Conservation (phyloP, 2,113 vertebrate species). For the Prunella fulvescens region DNA sequence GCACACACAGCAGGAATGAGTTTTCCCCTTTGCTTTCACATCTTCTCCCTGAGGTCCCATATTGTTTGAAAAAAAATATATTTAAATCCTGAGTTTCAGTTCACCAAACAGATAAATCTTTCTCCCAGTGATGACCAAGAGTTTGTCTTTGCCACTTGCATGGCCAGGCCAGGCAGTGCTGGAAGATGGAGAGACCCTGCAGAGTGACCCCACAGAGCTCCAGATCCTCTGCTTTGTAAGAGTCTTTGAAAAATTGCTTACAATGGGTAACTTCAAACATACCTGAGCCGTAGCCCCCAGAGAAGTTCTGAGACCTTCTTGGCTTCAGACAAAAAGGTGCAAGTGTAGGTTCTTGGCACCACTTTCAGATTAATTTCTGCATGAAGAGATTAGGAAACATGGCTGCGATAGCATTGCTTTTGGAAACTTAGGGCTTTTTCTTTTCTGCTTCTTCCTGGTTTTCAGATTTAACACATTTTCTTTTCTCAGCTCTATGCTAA, state of each 20-base stretch:
- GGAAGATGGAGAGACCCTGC: not conserved
- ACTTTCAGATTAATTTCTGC: not conserved
- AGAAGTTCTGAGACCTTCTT: not conserved
- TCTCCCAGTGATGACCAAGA: not conserved
- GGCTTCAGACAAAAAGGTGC: not conserved
- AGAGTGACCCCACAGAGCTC: not conserved
- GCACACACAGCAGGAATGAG: not conserved
- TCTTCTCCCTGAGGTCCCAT: not conserved
- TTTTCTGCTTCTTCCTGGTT: not conserved
- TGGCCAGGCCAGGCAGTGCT: not conserved
- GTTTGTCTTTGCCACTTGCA: not conserved
- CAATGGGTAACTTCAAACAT: rapidly evolving
- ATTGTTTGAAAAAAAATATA: not conserved
- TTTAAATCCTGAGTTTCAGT: not conserved
- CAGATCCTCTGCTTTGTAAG: not conserved
- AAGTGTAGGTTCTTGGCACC: not conserved
- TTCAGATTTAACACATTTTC: conserved; percentile 18
- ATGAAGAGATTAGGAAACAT: not conserved
- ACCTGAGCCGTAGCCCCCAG: not conserved
- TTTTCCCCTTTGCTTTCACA: not conserved
- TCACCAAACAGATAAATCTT: not conserved
- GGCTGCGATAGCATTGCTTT: not conserved
- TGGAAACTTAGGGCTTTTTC: not conserved
- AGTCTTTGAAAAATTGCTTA: not conserved
- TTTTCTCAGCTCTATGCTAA: conserved; percentile 16